Evolutionary conservation across 1,140 invertebrate genomes (phyloP), one percentile per base, ranked within the genome.

Genomic region (Laupala kohalensis): DNA sequence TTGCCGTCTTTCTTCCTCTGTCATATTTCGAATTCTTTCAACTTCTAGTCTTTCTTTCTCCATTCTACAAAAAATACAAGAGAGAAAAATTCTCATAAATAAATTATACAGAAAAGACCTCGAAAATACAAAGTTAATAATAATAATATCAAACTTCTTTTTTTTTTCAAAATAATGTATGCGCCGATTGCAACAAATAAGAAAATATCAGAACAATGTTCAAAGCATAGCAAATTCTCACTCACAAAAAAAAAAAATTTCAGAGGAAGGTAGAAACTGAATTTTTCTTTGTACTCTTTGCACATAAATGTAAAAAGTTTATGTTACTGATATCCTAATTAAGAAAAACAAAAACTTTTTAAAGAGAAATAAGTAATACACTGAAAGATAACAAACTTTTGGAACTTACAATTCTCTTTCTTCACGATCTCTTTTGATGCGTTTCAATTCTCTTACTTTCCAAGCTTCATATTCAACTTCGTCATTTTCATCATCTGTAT

Each of bases 401-500:
- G n/a, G n/a, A 73, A 87, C 89, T 85, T 84, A 94, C 90, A 88
- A 86, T 84, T 98, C 96, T 76, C 93, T 83, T 82, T 98, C 95
- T 77, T 99, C 96, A 74, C 96, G 88, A 80, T 99, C 95, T 23
- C 96, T 84, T 81, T 99, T 99, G 30, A 99, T 90, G 63, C 98
- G 82, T 79, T 96, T 97, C 76, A 99, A 84, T 83, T 99, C 98
- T 27, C 98, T 84, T 6, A 97, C 77, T 82, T 99, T 99, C 97
- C 97, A 99, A 0, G 92, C 87, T 81, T 99, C 97, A 79, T 98
- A 99, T 77, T 96, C 96, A 6, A 97, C 87, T 80, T 99, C 97
- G 78, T 98, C 95, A 80, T 97, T 96, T 79, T 99, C 98, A 82
- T 99, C 97, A 79, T 98, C 97, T 0, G 97, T 98, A 77, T 92